These are phyloP conservation scores for Loris lydekkerianus DNA, from an alignment of 2,797 vertebrate genomes.

Conservation along the genomic window DNA sequence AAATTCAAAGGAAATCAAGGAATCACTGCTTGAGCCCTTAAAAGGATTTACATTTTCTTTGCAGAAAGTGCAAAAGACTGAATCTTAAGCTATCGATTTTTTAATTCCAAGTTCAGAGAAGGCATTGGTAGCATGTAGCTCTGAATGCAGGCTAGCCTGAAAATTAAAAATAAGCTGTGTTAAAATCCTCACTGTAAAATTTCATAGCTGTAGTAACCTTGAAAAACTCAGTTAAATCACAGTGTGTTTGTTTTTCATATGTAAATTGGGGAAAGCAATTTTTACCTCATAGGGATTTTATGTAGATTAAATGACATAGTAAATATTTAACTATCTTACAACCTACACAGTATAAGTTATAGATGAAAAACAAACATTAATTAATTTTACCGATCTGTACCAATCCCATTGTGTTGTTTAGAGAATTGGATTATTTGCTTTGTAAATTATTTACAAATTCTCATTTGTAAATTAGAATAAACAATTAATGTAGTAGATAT, in stretches of 20 bases:
- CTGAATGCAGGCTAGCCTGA: not conserved
- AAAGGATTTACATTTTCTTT: not conserved
- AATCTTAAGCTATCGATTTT: not conserved
- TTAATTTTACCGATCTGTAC: not conserved
- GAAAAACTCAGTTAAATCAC: not conserved
- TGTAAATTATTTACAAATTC: not conserved
- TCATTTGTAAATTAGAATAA: conserved; percentile 9
- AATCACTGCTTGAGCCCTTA: not conserved
- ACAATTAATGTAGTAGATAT: not conserved
- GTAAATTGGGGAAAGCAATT: conserved; percentile 9
- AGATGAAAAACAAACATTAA: not conserved
- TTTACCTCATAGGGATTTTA: not conserved
- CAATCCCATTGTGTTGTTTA: not conserved
- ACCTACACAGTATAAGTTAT: not conserved
- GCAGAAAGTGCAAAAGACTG: not conserved
- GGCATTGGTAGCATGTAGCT: not conserved
- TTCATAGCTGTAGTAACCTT: not conserved
- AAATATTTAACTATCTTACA: not conserved
- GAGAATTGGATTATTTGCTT: conserved; percentile 46
- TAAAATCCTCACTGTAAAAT: not conserved
- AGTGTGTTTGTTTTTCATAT: not conserved
- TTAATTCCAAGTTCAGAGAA: not conserved
- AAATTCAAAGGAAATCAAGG: not conserved
- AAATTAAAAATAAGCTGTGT: not conserved
- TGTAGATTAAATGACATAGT: not conserved